Conservation (phyloP, 2,113 vertebrate genomes). For the Catharus bicknelli region DNA sequence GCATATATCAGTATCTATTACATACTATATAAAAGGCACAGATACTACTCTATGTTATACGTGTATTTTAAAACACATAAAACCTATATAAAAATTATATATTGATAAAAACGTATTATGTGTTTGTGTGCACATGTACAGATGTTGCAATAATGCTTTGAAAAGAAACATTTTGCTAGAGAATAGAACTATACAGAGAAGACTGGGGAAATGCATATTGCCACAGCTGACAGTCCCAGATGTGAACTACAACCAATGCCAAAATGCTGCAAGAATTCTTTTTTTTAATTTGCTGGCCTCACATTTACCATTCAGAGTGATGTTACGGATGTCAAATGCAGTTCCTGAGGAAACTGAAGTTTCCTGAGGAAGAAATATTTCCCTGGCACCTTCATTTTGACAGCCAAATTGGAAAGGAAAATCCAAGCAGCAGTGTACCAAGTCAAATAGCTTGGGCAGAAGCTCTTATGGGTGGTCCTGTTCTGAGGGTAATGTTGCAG, state of each 20-base stretch:
- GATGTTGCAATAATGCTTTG: neutral
- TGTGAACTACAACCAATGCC: neutral
- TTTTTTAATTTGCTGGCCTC: neutral
- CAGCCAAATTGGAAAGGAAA: neutral
- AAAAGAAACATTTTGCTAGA: neutral
- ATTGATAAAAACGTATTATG: neutral
- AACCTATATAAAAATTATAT: neutral
- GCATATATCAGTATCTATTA: neutral
- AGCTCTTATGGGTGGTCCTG: neutral
- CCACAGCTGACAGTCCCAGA: neutral
- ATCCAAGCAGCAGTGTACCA: neutral
- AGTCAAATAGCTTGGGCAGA: neutral
- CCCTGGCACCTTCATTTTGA: neutral
- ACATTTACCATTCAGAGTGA: neutral
- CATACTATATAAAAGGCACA: neutral
- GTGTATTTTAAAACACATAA: neutral
- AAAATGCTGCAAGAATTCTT: neutral
- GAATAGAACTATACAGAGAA: neutral
- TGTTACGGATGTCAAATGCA: neutral
- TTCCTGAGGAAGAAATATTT: neutral
- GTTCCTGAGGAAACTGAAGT: neutral
- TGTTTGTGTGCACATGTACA: accelerated
- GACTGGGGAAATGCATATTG: neutral
- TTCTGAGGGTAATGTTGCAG: neutral
- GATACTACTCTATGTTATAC: neutral